phyloP scores from a whole-genome alignment of 2,888 invertebrate species.

The Leucophenga montana region DNA sequence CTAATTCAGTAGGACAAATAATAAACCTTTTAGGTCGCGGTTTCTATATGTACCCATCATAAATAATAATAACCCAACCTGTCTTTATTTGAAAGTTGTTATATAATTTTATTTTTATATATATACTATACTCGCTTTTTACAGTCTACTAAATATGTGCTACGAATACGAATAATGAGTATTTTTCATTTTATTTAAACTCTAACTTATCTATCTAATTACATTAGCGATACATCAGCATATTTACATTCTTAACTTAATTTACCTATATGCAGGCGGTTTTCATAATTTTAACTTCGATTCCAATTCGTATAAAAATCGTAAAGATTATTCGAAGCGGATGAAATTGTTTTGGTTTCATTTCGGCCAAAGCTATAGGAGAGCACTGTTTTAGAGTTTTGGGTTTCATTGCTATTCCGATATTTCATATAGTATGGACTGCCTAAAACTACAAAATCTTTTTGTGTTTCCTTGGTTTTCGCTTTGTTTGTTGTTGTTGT shows the following conservation, averaged over 20 bases:
- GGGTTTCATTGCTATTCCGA: slow-evolving; percentile 48
- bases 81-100: too few relatives aligned
- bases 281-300: slow-evolving; percentile 42
- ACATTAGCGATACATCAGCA: slow-evolving; percentile 53
- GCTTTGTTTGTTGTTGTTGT: background rate
- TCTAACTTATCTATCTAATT: background rate
- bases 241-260: slow-evolving; percentile 29
- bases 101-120: too few relatives aligned
- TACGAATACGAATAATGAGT: background rate
- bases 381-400: slow-evolving; percentile 48
- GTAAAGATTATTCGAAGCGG: slow-evolving; percentile 2
- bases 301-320: slow-evolving; percentile 41
- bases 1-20: too few relatives aligned
- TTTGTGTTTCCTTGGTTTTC: background rate
- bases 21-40: too few relatives aligned
- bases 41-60: too few relatives aligned
- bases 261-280: slow-evolving; percentile 40
- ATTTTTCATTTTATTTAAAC: background rate
- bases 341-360: background rate
- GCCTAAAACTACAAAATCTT: background rate
- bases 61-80: too few relatives aligned
- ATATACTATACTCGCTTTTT: too few relatives aligned
- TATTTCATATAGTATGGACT: slow-evolving; percentile 54
- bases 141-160: too few relatives aligned
- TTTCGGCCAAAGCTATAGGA: slow-evolving; percentile 48